Evolutionary conservation across 2,888 invertebrate species (phyloP).

Genomic region (Agapetus fuscipes): DNA sequence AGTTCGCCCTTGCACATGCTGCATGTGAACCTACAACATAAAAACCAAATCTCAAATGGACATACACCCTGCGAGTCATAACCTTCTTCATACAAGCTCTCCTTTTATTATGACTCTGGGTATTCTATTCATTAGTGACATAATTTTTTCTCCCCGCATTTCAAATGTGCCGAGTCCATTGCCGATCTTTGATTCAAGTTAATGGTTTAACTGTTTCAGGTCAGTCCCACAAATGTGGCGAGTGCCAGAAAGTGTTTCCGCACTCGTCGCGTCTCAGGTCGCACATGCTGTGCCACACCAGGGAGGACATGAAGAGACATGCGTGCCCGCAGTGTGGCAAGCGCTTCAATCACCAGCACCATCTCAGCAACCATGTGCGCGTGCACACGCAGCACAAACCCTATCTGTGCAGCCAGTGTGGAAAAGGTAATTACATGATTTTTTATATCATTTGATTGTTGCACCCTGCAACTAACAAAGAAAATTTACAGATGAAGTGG

Average conservation of each 20-base stretch:
- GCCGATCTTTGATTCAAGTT: no score
- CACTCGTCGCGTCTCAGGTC: slow-evolving; percentile 34
- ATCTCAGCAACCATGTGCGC: slow-evolving; percentile 37
- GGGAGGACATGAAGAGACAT: slow-evolving; percentile 31
- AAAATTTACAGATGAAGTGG: no score
- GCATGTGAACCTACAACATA: no score
- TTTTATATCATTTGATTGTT: neutral
- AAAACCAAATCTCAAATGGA: no score
- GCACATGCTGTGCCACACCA: slow-evolving; percentile 35
- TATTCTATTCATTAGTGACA: no score
- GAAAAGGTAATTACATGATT: slow-evolving; percentile 32
- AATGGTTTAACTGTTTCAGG: no score
- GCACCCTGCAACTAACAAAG: neutral
- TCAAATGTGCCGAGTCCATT: no score
- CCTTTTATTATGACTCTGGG: no score
- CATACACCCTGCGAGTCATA: no score
- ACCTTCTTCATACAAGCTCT: no score
- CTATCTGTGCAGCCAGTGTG: slow-evolving; percentile 35
- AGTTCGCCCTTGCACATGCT: no score
- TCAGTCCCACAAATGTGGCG: slow-evolving; percentile 28
- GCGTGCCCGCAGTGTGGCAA: slow-evolving; percentile 34
- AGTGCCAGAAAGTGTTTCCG: slow-evolving; percentile 32
- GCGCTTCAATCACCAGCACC: slow-evolving; percentile 39
- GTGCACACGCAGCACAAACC: slow-evolving; percentile 37
- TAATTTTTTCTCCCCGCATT: no score